A percentile compares a stretch with the other conserved stretches of the same genome.
Evolutionary conservation across 2,113 vertebrate genomes (phyloP).

Genomic region (Canis aureus): DNA sequence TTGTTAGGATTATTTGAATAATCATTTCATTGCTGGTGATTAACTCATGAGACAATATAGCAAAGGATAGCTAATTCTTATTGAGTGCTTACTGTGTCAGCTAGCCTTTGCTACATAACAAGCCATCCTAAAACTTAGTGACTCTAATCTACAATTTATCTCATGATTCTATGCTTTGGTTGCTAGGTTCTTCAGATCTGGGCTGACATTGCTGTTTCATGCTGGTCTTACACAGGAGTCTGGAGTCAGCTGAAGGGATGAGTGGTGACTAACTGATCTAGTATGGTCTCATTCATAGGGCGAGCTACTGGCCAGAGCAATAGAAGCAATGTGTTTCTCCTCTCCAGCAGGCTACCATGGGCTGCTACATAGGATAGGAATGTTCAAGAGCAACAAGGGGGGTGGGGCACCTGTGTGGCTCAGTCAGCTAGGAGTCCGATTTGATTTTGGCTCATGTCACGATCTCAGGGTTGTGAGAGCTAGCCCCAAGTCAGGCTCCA

Average conservation of each 20-base stretch:
- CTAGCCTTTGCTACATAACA: background rate
- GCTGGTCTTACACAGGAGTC: background rate
- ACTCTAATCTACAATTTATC: background rate
- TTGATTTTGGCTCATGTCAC: background rate
- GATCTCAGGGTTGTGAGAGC: background rate
- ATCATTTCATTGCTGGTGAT: background rate
- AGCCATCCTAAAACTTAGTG: background rate
- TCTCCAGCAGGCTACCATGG: background rate
- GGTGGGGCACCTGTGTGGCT: background rate
- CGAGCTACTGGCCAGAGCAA: background rate
- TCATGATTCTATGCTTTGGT: background rate
- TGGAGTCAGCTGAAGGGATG: background rate
- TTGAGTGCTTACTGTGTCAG: background rate
- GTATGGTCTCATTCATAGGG: background rate
- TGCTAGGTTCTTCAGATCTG: background rate
- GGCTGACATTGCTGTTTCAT: background rate
- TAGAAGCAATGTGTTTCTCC: background rate
- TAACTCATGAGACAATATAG: background rate
- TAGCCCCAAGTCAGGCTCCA: background rate
- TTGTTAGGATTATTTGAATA: conserved; percentile 11
- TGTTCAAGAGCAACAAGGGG: background rate
- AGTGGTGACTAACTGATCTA: background rate
- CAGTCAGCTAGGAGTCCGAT: background rate
- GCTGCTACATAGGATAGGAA: background rate
- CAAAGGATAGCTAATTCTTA: background rate